These are phyloP conservation scores for fruit fly (Drosophila melanogaster) DNA, from an alignment of 1,140 invertebrate genomes.

Conservation along the genomic window Release_6_plus_ISO1_MT NT_033777.3:17886501-17887000, in stretches of 20 bases:
- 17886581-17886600: conserved; percentile 36
- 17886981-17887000: conserved; percentile 46
- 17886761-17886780: conserved; percentile 23
- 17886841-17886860: conserved; percentile 41
- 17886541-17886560: conserved; percentile 32
- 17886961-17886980: conserved; percentile 20
- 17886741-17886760: conserved; percentile 30
- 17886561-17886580: conserved; percentile 32
- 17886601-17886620: conserved; percentile 12
- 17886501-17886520: conserved; percentile 85
- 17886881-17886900: conserved; percentile 41
- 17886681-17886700: conserved; percentile 14
- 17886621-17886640: conserved; percentile 3
- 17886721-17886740: conserved; percentile 38
- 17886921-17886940: conserved; percentile 64
- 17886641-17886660: conserved; percentile 21
- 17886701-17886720: conserved; percentile 40
- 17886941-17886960: conserved; percentile 14
- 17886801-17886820: conserved; percentile 73
- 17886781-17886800: conserved; percentile 61
- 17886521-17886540: conserved; percentile 73
- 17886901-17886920: conserved; percentile 36
- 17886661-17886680: conserved; percentile 51
- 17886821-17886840: conserved; percentile 42
- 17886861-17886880: conserved; percentile 12